phyloP scores from a whole-genome alignment of 2,113 vertebrate species.

The Menura novaehollandiae region DNA sequence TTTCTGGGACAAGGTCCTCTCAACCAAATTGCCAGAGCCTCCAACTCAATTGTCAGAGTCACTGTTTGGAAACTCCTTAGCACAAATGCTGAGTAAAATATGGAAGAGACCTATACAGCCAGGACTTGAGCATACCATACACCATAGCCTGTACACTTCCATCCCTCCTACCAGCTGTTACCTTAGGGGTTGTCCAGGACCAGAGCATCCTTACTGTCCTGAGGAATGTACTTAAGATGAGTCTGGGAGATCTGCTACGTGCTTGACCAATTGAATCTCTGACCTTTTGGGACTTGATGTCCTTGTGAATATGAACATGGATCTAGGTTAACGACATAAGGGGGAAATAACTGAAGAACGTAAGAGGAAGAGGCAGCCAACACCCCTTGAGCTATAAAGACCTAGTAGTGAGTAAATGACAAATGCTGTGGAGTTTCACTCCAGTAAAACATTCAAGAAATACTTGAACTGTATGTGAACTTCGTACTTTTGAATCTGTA shows the following conservation, averaged over 20 bases:
- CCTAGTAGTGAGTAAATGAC: not conserved
- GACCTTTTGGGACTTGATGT: not conserved
- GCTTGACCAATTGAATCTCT: not conserved
- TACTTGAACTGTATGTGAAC: not conserved
- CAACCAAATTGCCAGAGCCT: too few species aligned
- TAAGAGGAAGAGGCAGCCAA: not conserved
- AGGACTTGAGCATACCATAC: not conserved
- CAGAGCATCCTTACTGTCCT: not conserved
- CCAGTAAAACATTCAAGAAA: not conserved
- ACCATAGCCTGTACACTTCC: not conserved
- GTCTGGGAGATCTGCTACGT: not conserved
- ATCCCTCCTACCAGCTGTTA: not conserved
- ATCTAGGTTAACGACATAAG: not conserved
- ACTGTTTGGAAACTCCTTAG: not conserved
- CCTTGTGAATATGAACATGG: not conserved
- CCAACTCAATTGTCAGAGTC: not conserved
- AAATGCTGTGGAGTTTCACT: not conserved
- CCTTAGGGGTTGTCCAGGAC: not conserved
- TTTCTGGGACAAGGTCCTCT: not conserved
- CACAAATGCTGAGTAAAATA: not conserved
- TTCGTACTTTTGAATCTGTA: not conserved
- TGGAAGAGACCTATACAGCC: not conserved
- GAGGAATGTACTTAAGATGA: not conserved
- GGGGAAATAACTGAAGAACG: accelerated
- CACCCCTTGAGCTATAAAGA: not conserved